Conservation (phyloP, 2,888 invertebrate species). For the Drosophila antonietae region DNA sequence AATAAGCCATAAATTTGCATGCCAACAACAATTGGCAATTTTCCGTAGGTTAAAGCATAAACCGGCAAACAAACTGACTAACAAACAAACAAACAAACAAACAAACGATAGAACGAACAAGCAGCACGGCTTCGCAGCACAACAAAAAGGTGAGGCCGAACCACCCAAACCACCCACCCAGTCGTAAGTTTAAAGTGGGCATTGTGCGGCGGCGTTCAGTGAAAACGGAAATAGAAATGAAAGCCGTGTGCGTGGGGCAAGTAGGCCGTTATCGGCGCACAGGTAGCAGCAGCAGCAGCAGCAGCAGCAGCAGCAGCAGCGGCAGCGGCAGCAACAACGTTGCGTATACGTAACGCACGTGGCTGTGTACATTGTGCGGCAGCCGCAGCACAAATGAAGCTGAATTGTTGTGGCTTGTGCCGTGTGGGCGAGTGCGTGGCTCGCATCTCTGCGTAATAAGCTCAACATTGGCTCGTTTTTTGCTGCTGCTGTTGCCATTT, state of each 20-base stretch:
- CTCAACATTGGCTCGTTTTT: conserved; percentile 46
- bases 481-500: neutral
- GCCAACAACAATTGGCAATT: conserved; percentile 76
- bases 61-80: conserved; percentile 52
- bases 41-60: conserved; percentile 69
- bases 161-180: neutral
- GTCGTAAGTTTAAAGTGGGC: conserved; percentile 68
- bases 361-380: conserved; percentile 5
- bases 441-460: conserved; percentile 68
- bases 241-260: conserved; percentile 53
- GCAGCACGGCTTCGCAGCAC: conserved; percentile 22
- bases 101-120: conserved; percentile 39
- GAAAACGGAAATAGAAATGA: conserved; percentile 73
- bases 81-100: conserved; percentile 60
- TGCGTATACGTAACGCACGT: conserved; percentile 58
- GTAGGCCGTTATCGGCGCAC: conserved; percentile 50
- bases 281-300: conserved; percentile 25
- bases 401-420: conserved; percentile 69
- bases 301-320: too few species aligned
- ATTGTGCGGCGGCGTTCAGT: conserved; percentile 55
- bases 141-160: conserved; percentile 39
- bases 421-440: conserved; percentile 7
- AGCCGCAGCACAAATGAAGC: conserved; percentile 70
- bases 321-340: conserved; percentile 16
- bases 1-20: conserved; percentile 81